Percentiles rank a stretch among this genome's conserved stretches.
Conservation (phyloP, 2,113 vertebrate genomes). For the Phocoena phocoena region DNA sequence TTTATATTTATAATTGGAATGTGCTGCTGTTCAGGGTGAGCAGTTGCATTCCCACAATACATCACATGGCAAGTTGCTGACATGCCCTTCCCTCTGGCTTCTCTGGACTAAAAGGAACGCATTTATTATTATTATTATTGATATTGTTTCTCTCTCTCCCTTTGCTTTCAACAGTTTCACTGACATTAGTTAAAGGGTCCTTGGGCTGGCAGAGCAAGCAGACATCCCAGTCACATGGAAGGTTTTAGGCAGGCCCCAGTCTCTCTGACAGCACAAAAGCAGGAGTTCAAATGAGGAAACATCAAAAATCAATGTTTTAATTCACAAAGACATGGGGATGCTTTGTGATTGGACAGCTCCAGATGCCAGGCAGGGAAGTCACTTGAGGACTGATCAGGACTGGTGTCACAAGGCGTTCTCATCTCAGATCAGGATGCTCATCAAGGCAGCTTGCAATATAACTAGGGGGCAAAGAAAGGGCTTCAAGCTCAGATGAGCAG, state of each 20-base stretch:
- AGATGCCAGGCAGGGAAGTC: conserved; percentile 18
- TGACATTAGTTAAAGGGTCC: conserved; percentile 77
- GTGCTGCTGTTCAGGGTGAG: conserved; percentile 10
- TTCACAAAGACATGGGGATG: conserved; percentile 64
- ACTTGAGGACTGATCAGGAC: conserved; percentile 30
- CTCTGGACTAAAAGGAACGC: conserved; percentile 16
- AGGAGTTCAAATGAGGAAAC: conserved; percentile 75
- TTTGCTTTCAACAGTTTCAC: conserved; percentile 72
- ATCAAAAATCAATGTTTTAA: conserved; percentile 59
- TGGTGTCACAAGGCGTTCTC: not conserved
- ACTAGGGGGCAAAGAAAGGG: not conserved
- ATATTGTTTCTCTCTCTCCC: conserved; percentile 42
- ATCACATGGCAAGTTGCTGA: conserved; percentile 52
- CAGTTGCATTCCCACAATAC: not conserved
- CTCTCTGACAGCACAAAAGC: conserved; percentile 67
- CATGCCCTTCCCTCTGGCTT: conserved; percentile 62
- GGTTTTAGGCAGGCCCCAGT: conserved; percentile 36
- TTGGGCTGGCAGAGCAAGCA: conserved; percentile 63
- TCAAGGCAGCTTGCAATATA: not conserved
- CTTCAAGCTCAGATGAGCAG: not conserved
- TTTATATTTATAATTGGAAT: conserved; percentile 66
- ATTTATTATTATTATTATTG: conserved; percentile 60
- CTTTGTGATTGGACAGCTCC: conserved; percentile 71
- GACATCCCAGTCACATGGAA: conserved; percentile 44
- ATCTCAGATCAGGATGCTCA: conserved; percentile 51